Evolutionary conservation across 2,888 invertebrate species (phyloP).

Genomic region (Lymantria dispar): DNA sequence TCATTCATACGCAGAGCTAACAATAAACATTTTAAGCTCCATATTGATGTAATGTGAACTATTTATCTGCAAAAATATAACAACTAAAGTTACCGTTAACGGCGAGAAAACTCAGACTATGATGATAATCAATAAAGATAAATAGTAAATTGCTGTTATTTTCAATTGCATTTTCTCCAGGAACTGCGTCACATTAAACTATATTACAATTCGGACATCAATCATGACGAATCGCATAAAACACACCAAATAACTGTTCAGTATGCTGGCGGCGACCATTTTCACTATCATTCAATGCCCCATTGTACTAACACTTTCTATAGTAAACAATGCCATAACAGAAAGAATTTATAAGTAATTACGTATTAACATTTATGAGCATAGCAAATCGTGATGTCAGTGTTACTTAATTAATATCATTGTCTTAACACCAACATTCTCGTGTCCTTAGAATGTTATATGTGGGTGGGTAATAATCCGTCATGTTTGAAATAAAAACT

Average conservation of each 20-base stretch:
- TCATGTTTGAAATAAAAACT: slow-evolving; percentile 22
- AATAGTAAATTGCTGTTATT: too few species aligned
- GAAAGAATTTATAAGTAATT: slow-evolving; percentile 44
- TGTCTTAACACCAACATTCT: slow-evolving; percentile 12
- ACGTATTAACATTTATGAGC: slow-evolving; percentile 34
- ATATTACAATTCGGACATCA: slow-evolving; percentile 17
- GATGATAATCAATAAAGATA: too few species aligned
- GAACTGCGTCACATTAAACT: slow-evolving; percentile 20
- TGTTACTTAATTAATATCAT: slow-evolving; percentile 30
- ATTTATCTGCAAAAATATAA: too few species aligned
- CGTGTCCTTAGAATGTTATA: slow-evolving; percentile 13
- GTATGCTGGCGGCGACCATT: slow-evolving; percentile 57
- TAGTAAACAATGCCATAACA: slow-evolving; percentile 56
- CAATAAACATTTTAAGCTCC: too few species aligned
- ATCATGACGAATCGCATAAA: slow-evolving; percentile 35
- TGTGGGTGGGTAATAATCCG: slow-evolving; percentile 27
- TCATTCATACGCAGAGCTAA: too few species aligned
- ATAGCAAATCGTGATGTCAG: slow-evolving; percentile 40
- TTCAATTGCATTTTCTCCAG: slow-evolving; percentile 26
- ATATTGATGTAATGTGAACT: too few species aligned
- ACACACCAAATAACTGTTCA: slow-evolving; percentile 48
- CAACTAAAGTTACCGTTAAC: too few species aligned
- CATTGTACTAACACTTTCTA: slow-evolving; percentile 73
- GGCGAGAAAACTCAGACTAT: too few species aligned
- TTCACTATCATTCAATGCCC: slow-evolving; percentile 77